Base-by-base conservation (phyloP, 2,888 invertebrate species). In the Nemoura dubitans region DNA sequence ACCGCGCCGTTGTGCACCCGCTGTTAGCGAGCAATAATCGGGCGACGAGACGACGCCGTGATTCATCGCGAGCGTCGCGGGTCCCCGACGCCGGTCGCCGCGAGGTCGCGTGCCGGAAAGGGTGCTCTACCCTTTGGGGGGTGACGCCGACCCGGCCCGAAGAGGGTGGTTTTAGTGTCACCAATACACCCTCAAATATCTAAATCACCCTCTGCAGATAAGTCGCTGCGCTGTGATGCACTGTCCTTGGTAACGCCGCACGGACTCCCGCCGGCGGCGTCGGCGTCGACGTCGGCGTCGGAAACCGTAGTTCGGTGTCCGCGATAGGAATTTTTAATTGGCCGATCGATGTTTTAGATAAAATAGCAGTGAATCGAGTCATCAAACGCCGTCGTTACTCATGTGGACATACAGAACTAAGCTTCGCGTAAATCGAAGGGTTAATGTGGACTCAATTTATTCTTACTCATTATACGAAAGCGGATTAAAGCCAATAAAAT, bases 101-200 rank as follows among this genome's bases (percentile, higher is more conserved):
- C 21, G 29, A 80, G 77, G 86, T 42, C 86, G 83, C 86, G 86
- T 86, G 86, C 29, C 86, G 59, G 29, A 28, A 83, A 81, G 59
- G 86, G 82, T 26, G 5, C 59, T 59, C 59, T 42, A 83, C 43
- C 43, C 83, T 25, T 85, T 78, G 78, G 43, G 77, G 76, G 76
- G 86, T 86, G 83, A 86, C 86, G 27, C 42, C 29, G 59, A 3
- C 16, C 59, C 6, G 59, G 16, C 59, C 59, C 28, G 59, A 76
- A 76, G 84, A 27, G 84, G 84, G 84, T 84, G 84, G 84, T 84
- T 59, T 84, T 84, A 84, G 84, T 76, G 84, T 84, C 84, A 84
- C 84, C 84, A 84, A 84, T 76, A 59, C 84, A 59, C 84, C 84
- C 84, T 84, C 59, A 28, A 84, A 84, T 28, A 59, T 84, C 84